Base-by-base conservation (phyloP, 2,888 invertebrate species). In the Hydroisotoma schaefferi region DNA sequence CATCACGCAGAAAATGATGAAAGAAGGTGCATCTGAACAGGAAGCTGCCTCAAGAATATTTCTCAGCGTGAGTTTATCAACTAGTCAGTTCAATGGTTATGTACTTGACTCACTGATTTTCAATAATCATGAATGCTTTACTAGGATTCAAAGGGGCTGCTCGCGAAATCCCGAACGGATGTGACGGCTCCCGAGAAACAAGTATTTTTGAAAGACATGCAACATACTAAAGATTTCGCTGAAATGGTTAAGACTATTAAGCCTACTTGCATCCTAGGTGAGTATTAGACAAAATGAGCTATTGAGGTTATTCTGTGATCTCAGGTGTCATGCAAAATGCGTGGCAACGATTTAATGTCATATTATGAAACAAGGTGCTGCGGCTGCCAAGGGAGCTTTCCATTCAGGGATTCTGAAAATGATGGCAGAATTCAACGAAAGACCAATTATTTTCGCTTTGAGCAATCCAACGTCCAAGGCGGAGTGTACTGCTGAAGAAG, bases 401-500 rank as follows among this genome's bases (percentile, higher is more conserved):
- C 94, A 90, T 0, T 78, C 85, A 23, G 86, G 87, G 71, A 90
- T 99, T 74, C 81, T 99, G 57, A 60, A 40, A 23, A 18, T 29
- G 23, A 53, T 53, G 53, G 40, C 53, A 5, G 53, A 53, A 40
- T 53, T 53, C 12, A 53, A 53, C 18, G 83, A 87, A 23, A 81
- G 82, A 55, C 99, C 99, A 2, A 86, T 99, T 65, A 91, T 99
- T 73, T 99, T 99, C 78, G 98, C 99, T 12, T 83, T 99, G 48
- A 97, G 97, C 76, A 99, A 99, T 81, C 99, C 99, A 56, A 99
- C 99, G 56, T 85, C 86, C 78, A 95, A 95, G 80, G 94, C 99
- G 0, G 99, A 99, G 79, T 99, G 99, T 76, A 98, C 99, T n/a
- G 99, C 99, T n/a, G 92, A 94, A 77, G 84, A 93, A 74, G 98